Evolutionary conservation across 1,140 invertebrate species (phyloP), one percentile per base, ranked within the genome.

Genomic region (Goniozus legneri): DNA sequence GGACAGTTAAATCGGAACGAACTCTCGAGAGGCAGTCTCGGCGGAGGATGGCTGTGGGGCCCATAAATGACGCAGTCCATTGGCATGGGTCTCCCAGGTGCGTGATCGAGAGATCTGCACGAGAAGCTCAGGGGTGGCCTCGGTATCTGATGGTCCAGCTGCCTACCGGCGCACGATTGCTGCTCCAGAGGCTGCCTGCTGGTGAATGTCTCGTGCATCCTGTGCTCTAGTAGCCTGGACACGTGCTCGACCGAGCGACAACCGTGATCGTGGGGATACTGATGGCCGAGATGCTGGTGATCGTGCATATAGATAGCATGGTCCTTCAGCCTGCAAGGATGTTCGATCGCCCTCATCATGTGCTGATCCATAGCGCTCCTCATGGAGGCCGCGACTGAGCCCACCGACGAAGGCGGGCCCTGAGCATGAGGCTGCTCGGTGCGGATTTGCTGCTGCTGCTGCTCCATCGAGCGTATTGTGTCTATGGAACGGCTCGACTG

Each of bases 1-100:
- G 83, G 82, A 57, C 82, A 84, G 50, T 75, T 77, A 52, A 77
- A 64, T 12, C 72, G 59, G 49, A 62, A 73, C 3, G 67, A 63
- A 43, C 62, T 71, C 35, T 75, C 73, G 20, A 50, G 56, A 20
- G 63, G 63, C 24, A 64, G 54, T 53, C 61, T 63, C 43, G 60
- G 58, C 45, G 64, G 58, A 15, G 60, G 69, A 52, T 69, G 71
- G 3, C 64, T 62, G 42, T 73, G 72, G 7, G 71, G 62, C 16
- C 64, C 73, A 44, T 64, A 75, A 21, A 75, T 67, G 48, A 73
- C 73, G 19, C 71, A 66, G 44, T 76, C 74, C 51, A 75, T 65
- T 6, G 69, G 71, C 32, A 75, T 52, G 0, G 69, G 65, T 44
- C 69, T 59, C 6, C 62, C 58, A 10, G 69, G 66, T 3, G 62